Base-by-base conservation (phyloP, 1,140 invertebrate genomes). In the Homalodisca vitripennis region DNA sequence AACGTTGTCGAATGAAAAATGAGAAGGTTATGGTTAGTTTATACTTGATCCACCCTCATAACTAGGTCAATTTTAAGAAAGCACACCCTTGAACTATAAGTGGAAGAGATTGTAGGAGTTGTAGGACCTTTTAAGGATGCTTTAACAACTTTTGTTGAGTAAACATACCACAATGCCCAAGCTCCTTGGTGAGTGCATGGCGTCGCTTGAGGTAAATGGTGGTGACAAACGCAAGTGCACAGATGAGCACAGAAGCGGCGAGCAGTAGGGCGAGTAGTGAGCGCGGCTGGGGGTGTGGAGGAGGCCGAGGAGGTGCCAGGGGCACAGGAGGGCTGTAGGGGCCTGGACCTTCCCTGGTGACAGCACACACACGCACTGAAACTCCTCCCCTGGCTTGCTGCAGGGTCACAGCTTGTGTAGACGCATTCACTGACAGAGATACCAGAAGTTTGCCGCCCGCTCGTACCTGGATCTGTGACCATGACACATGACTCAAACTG, bases 221-320 rank as follows among this genome's bases (percentile, higher is more conserved):
- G 1, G 72, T 57, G 24, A 70, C 65, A 57, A 90, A 84, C 14
- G 86, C 86, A 13, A 85, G 84, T 0, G 91, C 79, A 1, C 92
- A 77, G 0, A 88, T 81, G 66, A 91, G 84, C 0, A 89, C 82
- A 29, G 91, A 82, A n/a, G 84, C 85, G 34, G 89, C 89, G 31
- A 92, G 84, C 1, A 91, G 77, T 0, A 87, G 85, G 48, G 93
- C 84, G 74, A 94, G 89, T 91, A 91, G 93, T 0, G 91, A 88
- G 75, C 92, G 87, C 6, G 71, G 55, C 29, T 41, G 66, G 48
- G 53, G 17, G 13, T 22, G 55, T 57, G 3, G 48, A 20, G 46
- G 32, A 27, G 10, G 48, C 17, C n/a, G 3, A 10, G n/a, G 32
- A 48, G 20, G 53, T 47, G 27, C 47, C 55, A 22, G 41, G 55